Base-by-base conservation (phyloP, 2,797 vertebrate genomes). In the Leptodactylus fallax region DNA sequence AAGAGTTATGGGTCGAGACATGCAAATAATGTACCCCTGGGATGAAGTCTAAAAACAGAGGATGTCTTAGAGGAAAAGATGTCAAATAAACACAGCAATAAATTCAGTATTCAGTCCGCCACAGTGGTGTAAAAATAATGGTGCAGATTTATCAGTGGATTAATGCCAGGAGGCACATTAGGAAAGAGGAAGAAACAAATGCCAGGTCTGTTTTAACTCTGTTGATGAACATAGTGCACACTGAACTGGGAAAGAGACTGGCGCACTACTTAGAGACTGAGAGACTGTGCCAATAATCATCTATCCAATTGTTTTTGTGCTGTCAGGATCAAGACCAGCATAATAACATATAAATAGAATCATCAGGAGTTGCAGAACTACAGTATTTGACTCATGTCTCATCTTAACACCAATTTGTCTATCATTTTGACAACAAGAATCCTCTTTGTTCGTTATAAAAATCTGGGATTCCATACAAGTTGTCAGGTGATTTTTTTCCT, bases 1-100 rank as follows among this genome's bases (percentile, higher is more conserved):
- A 77, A 77, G 74, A 53, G 74, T 77, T 53, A 77, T n/a, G n/a
- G 12, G 74, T 53, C 74, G 74, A 77, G 74, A 77, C 47, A 53
- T 53, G 10, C 49, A 7, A 77, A 77, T 51, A 77, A 53, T 53
- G 11, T 51, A 53, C 49, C 47, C 12, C 11, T 53, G 49, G 49
- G 74, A 77, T 77, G 10, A 51, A 77, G 74, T 53, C 49, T 77
- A 12, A 77, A 53, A 53, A 53, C 11, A 53, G 21, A 53, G 47
- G n/a, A 77, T 51, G 49, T 13, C 51, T 77, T 23, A 77, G 21
- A 77, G 49, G 17, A 77, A 77, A 53, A 53, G 49, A 74, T 49
- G 49, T 51, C 36, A 47, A 47, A 19, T 72, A 12, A 74, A 51
- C 45, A 74, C 45, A 51, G 71, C 71, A 49, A 51, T 12, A 74